Base-by-base conservation (phyloP, 1,140 invertebrate genomes). In the Drosophila erecta region DNA sequence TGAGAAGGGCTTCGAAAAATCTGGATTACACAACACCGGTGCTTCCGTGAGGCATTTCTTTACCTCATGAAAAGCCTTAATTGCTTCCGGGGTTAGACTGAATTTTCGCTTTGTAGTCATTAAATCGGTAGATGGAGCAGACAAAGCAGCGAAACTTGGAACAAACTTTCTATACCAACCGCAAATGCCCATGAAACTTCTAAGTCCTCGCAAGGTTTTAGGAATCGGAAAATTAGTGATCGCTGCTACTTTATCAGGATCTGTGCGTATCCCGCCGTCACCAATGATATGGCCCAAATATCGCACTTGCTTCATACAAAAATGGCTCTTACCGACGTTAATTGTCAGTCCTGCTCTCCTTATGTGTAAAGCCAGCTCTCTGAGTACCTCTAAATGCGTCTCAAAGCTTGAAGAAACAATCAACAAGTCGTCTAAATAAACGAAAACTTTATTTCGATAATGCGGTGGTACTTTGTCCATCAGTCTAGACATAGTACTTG, bases 181-280 rank as follows among this genome's bases (percentile, higher is more conserved):
- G 20, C 20, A n/a, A 17, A 54, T 14, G 37, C 37, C 0, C 20
- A 37, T 15, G 10, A 22, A 6, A 33, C 17, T 14, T 40, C n/a
- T 41, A 15, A 4, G 14, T 55, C 4, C 37, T 15, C n/a, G 40
- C 4, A 41, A n/a, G 40, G 40, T 40, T 55, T 22, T 54, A 20
- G 5, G 4, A 54, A 5, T 37, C 20, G 8, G 20, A 54, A 22
- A 54, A 38, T 38, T 6, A 7, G 33, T 20, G 40, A 43, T 43
- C 15, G 40, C 15, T 15, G 15, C 40, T 8, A 15, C 35, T 20
- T n/a, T 49, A 3, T 49, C 14, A 1, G 44, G 44, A 14, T 47
- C 22, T 24, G 44, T 47, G 22, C 22, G 44, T 47, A 47, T 47
- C 24, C 44, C 20, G 44, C 44, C 20, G 24, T 47, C 44, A 24